Evolutionary conservation across 1,140 invertebrate genomes (phyloP).

Genomic region (Drosophila leontia): DNA sequence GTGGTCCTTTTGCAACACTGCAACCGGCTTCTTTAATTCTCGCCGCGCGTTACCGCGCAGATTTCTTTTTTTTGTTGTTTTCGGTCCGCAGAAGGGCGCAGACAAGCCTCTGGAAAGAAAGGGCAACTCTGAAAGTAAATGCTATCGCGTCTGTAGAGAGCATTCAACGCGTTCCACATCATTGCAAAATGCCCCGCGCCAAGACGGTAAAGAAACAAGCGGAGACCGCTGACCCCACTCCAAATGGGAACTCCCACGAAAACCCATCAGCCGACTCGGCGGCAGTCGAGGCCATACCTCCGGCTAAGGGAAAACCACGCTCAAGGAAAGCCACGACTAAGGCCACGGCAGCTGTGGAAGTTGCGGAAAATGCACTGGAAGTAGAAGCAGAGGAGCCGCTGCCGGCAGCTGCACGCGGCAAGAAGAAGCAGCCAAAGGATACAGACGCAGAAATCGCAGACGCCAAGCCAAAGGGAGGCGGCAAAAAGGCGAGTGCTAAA

Average conservation of each 20-base stretch:
- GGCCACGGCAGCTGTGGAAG: constrained; percentile 10
- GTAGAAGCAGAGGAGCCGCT: constrained; percentile 13
- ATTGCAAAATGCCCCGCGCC: constrained; percentile 54
- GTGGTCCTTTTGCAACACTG: not conserved
- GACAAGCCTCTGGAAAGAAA: not conserved
- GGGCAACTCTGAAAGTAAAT: constrained; percentile 15
- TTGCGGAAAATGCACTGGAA: constrained; percentile 5
- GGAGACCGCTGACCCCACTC: constrained; percentile 25
- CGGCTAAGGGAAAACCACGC: constrained; percentile 51
- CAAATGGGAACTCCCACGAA: constrained; percentile 50
- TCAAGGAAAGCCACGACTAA: constrained; percentile 34
- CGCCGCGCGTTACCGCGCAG: constrained; percentile 67
- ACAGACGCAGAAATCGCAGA: constrained; percentile 13
- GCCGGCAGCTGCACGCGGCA: constrained; percentile 40
- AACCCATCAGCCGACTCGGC: not conserved
- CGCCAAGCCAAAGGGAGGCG: constrained; percentile 43
- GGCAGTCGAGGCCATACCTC: constrained; percentile 12
- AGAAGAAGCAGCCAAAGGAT: constrained; percentile 34
- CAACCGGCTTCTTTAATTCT: constrained; percentile 51
- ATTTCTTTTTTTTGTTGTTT: constrained; percentile 36
- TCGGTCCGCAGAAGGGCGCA: constrained; percentile 4
- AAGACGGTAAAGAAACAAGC: constrained; percentile 55
- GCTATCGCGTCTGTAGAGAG: not conserved
- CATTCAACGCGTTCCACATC: not conserved
- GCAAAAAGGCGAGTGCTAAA: constrained; percentile 51